phyloP scores from a whole-genome alignment of 2,113 vertebrate genomes.

The Bucco capensis region DNA sequence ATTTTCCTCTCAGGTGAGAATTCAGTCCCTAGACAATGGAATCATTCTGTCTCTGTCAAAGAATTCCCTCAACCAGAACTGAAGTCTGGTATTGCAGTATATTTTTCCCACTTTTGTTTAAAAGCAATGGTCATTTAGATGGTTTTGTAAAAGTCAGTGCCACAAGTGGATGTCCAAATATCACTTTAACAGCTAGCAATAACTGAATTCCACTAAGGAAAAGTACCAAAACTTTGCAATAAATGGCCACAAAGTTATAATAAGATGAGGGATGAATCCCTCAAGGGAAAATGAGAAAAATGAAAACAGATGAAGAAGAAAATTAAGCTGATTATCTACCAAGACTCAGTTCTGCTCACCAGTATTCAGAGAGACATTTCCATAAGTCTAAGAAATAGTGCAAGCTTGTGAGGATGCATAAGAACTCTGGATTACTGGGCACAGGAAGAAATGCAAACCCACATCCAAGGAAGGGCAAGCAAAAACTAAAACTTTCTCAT shows the following conservation, averaged over 20 bases:
- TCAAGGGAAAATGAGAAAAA: background rate
- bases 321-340: conserved; percentile 32
- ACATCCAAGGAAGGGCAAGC: background rate
- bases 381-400: background rate
- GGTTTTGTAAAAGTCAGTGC: background rate
- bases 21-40: background rate
- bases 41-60: conserved; percentile 25
- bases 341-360: background rate
- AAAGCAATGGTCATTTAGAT: background rate
- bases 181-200: background rate
- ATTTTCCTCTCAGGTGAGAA: conserved; percentile 37
- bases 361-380: background rate
- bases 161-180: conserved; percentile 1
- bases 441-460: background rate
- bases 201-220: background rate
- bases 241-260: background rate
- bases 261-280: background rate
- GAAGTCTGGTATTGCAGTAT: background rate
- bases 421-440: background rate
- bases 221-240: background rate
- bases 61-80: conserved; percentile 31
- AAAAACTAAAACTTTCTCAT: background rate
- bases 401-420: background rate
- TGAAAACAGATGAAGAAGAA: conserved; percentile 26
- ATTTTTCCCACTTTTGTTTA: background rate